phyloP scores from a whole-genome alignment of 2,113 vertebrate species.

The Dascyllus trimaculatus region DNA sequence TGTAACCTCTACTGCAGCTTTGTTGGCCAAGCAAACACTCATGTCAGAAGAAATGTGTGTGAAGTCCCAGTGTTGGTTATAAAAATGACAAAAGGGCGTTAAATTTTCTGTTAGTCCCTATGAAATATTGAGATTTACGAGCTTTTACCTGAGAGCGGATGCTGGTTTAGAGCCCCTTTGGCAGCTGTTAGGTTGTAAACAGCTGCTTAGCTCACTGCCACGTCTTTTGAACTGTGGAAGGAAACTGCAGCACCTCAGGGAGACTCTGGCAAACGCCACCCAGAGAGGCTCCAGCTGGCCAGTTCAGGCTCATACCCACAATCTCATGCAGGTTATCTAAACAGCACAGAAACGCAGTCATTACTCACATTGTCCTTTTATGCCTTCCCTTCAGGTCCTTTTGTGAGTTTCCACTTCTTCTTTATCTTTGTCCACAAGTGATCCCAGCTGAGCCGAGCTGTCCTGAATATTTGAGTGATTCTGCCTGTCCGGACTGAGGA shows the following conservation, averaged over 20 bases:
- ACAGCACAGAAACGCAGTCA: background rate
- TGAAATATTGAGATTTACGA: background rate
- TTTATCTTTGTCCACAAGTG: slow-evolving; percentile 1
- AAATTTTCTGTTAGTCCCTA: background rate
- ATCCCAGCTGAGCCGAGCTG: background rate
- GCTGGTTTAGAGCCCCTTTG: background rate
- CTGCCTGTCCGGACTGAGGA: slow-evolving; percentile 31
- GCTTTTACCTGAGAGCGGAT: background rate
- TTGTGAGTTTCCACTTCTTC: slow-evolving; percentile 1
- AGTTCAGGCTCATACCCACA: background rate
- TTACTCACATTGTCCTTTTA: slow-evolving; percentile 55
- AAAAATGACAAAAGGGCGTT: no score
- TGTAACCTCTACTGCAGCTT: no score
- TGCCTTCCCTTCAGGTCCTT: background rate
- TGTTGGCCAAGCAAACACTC: no score
- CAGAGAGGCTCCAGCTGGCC: background rate
- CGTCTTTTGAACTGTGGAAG: background rate
- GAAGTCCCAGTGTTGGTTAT: no score
- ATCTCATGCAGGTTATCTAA: background rate
- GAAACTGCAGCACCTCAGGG: background rate
- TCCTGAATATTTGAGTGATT: slow-evolving; percentile 15
- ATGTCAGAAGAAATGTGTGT: no score
- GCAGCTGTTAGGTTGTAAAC: background rate
- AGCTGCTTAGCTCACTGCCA: background rate
- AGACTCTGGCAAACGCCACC: background rate